Percentiles rank a stretch among this genome's conserved stretches.
Conservation (phyloP, 1,140 invertebrate genomes). For the Pentalonia nigronervosa region DNA sequence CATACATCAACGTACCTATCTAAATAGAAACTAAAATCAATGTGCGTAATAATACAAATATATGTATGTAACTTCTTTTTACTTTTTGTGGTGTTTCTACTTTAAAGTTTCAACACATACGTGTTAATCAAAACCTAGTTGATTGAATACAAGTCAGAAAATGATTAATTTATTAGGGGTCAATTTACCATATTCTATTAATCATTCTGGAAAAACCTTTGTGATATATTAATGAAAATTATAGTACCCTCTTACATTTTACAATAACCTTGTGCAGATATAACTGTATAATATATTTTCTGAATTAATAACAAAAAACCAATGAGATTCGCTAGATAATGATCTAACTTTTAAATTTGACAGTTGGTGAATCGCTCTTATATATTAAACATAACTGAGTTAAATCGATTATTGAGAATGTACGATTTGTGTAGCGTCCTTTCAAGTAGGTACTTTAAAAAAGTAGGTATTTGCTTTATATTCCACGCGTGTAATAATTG, state of each 20-base stretch:
- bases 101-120: background rate
- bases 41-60: background rate
- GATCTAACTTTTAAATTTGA: no score
- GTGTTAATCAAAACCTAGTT: background rate
- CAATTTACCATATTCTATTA: background rate
- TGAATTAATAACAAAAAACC: no score
- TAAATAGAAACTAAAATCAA: background rate
- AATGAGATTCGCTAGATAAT: no score
- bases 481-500: no score
- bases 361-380: no score
- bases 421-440: no score
- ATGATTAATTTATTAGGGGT: constrained; percentile 4
- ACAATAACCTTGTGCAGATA: background rate
- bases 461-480: no score
- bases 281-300: background rate
- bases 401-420: no score
- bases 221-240: background rate
- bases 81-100: background rate
- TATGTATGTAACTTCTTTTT: background rate
- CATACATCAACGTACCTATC: no score
- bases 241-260: background rate
- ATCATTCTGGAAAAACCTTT: constrained; percentile 20
- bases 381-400: no score
- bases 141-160: background rate
- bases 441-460: no score